Percentiles rank a stretch among this genome's conserved stretches.
These are phyloP conservation scores for Balearica regulorum DNA, from an alignment of 2,797 vertebrate species.

Conservation along the genomic window DNA sequence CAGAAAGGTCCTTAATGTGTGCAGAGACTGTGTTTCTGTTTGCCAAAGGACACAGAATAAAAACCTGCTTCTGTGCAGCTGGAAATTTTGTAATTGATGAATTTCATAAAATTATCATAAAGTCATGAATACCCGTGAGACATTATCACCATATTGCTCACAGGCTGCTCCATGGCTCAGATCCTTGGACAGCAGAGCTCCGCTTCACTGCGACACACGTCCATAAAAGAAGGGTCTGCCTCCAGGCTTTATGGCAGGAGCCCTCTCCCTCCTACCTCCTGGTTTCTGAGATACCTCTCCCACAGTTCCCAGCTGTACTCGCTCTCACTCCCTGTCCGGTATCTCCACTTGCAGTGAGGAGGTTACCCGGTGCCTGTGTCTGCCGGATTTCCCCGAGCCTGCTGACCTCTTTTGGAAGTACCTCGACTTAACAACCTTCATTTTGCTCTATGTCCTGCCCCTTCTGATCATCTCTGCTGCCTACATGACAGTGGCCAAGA, in stretches of 20 bases:
- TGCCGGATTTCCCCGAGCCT: slow-evolving; percentile 91
- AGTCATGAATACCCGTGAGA: not conserved
- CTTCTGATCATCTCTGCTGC: slow-evolving; percentile 88
- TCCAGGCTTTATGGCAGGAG: not conserved
- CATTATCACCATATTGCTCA: not conserved
- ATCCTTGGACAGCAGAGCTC: not conserved
- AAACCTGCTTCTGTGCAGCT: not conserved
- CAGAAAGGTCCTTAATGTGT: not conserved
- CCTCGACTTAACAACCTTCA: slow-evolving; percentile 88
- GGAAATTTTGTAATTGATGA: not conserved
- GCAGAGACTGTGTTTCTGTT: not conserved
- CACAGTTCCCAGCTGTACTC: rapidly evolving
- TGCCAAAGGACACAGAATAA: not conserved
- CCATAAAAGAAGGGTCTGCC: not conserved
- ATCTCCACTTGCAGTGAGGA: slow-evolving; percentile 75
- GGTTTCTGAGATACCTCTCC: not conserved
- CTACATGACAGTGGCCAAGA: slow-evolving; percentile 85
- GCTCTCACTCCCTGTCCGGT: not conserved
- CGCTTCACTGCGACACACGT: not conserved
- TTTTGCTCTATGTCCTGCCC: slow-evolving; percentile 89
- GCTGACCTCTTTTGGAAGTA: slow-evolving; percentile 93
- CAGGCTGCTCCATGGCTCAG: not conserved
- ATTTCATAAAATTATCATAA: not conserved
- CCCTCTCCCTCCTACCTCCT: not conserved
- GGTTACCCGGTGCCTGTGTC: slow-evolving; percentile 83